Base-by-base conservation (phyloP, 2,797 vertebrate genomes). In the Hoplostethus atlanticus region DNA sequence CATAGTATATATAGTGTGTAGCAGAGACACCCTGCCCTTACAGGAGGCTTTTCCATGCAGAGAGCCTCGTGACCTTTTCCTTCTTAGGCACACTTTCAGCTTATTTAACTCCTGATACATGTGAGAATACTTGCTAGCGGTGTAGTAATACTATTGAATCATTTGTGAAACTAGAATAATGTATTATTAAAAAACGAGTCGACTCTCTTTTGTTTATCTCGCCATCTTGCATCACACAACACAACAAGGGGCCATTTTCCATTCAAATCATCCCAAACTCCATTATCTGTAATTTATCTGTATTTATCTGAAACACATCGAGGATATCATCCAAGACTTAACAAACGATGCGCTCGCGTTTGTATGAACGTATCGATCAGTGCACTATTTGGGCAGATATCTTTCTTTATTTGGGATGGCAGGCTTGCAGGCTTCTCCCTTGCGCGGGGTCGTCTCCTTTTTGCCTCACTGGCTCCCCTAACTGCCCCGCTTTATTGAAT, bases 401-500 rank as follows among this genome's bases (percentile, higher is more conserved):
- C 93, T 94, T 89, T 95, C 94, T 93, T 94, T 88, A 95, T 92
- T 89, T 94, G 84, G 91, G 93, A 82, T 83, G 91, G 93, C 94
- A 92, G 93, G 92, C 94, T 94, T 64, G 68, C 84, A 80, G 82
- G 91, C 93, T 92, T 89, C 95, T 95, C 94, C 94, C 91, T 93
- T 91, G 90, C 65, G 67, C 86, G 58, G 76, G 73, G 83, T 92
- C 76, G 95, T 94, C 91, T 92, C 91, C 83, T 91, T 95, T 96
- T 95, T 98, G 97, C 96, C 97, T 97, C 96, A 95, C 94, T 97
- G 96, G 95, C 94, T 97, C 95, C 93, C 95, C 96, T 97, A 97
- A 98, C 96, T 96, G 96, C 94, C 93, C 90, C 89, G 71, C 95
- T 98, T 98, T 98, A 99, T 99, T 98, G 97, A 98, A 97, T 97